Conservation (phyloP, 92 coral and sea anemone genomes). For the Phymanthus crucifer region DNA sequence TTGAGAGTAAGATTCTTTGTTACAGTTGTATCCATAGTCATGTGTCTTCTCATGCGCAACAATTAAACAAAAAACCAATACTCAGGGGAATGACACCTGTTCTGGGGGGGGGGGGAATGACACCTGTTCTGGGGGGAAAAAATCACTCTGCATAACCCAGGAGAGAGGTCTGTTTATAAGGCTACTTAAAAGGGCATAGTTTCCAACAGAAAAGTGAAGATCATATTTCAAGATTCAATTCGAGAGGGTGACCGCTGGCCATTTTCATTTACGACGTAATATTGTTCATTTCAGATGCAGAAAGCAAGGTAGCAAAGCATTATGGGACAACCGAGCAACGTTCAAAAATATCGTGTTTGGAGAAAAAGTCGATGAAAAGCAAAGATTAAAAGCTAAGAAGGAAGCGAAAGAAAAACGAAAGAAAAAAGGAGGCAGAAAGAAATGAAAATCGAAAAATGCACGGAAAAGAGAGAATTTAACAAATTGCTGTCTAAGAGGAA, state of each 20-base stretch:
- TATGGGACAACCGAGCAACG: constrained; percentile 62
- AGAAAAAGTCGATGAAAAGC: constrained; percentile 27
- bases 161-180: too few relatives aligned
- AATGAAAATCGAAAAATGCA: neutral
- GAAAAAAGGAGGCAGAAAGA: constrained; percentile 14
- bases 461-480: neutral
- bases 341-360: constrained; percentile 50
- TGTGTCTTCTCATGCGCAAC: too few relatives aligned
- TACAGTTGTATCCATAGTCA: too few relatives aligned
- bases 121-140: too few relatives aligned
- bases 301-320: constrained; percentile 55
- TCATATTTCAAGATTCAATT: too few relatives aligned
- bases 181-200: too few relatives aligned
- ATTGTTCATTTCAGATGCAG: constrained; percentile 36
- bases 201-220: too few relatives aligned
- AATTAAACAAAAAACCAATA: too few relatives aligned
- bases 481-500: neutral
- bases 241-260: neutral
- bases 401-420: constrained; percentile 38
- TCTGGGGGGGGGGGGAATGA: too few relatives aligned
- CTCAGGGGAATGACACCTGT: too few relatives aligned
- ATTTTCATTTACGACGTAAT: neutral
- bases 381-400: constrained; percentile 37
- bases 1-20: too few relatives aligned
- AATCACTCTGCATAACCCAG: too few relatives aligned